These are phyloP conservation scores for Rousettus madagascariensis DNA, from an alignment of 2,797 vertebrate genomes.

Conservation along the genomic window DNA sequence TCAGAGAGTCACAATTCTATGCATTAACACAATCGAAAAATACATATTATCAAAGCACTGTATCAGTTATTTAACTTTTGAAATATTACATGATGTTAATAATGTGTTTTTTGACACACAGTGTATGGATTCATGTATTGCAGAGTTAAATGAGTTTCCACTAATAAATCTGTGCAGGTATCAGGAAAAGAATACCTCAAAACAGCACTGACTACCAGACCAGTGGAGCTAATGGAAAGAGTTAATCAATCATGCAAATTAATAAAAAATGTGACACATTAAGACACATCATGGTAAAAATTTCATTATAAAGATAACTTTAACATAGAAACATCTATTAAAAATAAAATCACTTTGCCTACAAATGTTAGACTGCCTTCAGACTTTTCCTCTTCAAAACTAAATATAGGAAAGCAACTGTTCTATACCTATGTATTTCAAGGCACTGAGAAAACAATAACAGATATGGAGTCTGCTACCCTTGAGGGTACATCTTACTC, in stretches of 20 bases:
- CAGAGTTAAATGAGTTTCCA: neutral
- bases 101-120: neutral
- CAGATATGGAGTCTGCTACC: neutral
- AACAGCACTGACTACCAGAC: neutral
- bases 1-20: neutral
- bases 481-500: neutral
- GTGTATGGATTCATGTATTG: neutral
- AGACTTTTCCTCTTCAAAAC: neutral
- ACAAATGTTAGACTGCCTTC: neutral
- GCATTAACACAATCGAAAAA: neutral
- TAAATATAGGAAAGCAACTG: neutral
- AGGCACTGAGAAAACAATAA: neutral
- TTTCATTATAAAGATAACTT: neutral
- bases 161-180: neutral
- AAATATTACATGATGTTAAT: neutral
- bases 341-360: neutral
- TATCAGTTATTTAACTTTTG: constrained; percentile 3
- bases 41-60: neutral
- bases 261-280: neutral
- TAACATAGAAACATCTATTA: neutral
- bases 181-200: neutral
- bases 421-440: neutral
- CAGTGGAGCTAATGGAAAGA: neutral
- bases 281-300: neutral
- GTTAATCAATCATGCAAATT: neutral